A percentile compares a stretch with the other conserved stretches of the same genome.
Conservation (phyloP, 1,140 invertebrate genomes). For the Kradibia gibbosae region DNA sequence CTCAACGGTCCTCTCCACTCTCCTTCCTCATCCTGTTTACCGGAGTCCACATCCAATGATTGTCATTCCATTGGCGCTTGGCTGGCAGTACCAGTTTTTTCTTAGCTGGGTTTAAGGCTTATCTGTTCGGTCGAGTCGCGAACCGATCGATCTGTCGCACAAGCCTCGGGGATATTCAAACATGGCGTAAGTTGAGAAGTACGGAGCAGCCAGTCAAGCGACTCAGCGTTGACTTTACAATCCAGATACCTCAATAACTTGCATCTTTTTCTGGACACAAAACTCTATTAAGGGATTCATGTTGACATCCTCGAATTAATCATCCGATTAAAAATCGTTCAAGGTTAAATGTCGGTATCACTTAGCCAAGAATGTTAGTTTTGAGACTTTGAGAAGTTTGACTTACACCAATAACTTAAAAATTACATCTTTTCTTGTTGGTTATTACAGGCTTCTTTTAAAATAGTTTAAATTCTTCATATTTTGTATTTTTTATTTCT, state of each 20-base stretch:
- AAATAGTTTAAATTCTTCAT: constrained; percentile 25
- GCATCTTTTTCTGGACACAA: constrained; percentile 54
- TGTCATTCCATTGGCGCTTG: neutral
- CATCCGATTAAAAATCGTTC: constrained; percentile 28
- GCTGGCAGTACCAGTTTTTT: constrained; percentile 31
- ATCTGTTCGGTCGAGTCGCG: neutral
- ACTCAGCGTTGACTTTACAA: constrained; percentile 1
- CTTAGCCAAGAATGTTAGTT: no score
- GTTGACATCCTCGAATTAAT: constrained; percentile 46
- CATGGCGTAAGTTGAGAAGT: constrained; percentile 2
- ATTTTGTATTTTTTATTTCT: constrained; percentile 1
- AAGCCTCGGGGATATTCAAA: neutral
- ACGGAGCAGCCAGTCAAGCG: constrained; percentile 16
- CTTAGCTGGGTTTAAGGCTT: neutral
- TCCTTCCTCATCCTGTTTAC: neutral
- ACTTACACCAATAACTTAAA: constrained; percentile 25
- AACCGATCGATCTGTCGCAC: constrained; percentile 34
- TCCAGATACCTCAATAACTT: constrained; percentile 45
- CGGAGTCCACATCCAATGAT: no score
- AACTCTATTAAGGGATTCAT: constrained; percentile 64
- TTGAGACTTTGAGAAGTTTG: neutral
- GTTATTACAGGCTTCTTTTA: neutral
- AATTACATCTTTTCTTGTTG: neutral
- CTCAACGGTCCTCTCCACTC: neutral
- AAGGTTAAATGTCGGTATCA: constrained; percentile 26